These are phyloP conservation scores for Cettia cetti DNA, from an alignment of 2,113 vertebrate species.

Conservation along the genomic window DNA sequence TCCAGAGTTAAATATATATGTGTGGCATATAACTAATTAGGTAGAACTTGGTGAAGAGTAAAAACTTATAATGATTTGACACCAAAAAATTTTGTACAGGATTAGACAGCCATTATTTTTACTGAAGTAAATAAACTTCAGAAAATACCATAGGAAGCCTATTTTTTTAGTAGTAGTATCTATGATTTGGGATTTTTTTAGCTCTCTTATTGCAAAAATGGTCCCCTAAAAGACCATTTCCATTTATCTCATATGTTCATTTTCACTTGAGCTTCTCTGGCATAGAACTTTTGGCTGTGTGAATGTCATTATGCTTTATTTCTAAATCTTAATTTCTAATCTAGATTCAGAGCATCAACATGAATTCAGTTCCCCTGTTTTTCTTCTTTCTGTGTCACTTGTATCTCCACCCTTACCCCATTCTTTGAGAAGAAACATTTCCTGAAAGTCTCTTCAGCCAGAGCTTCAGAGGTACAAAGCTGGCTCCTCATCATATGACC, in stretches of 20 bases:
- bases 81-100: not conserved
- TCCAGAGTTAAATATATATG: not conserved
- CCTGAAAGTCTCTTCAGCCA: not conserved
- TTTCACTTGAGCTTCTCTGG: not conserved
- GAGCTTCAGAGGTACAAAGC: not conserved
- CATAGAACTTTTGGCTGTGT: not conserved
- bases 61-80: not conserved
- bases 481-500: not conserved
- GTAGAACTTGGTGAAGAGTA: not conserved
- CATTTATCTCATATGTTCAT: not conserved
- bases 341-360: not conserved
- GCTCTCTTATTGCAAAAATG: not conserved
- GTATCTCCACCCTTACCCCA: not conserved
- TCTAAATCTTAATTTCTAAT: not conserved
- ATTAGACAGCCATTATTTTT: not conserved
- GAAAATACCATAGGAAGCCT: not conserved
- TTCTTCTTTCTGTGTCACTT: not conserved
- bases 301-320: not conserved
- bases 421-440: not conserved
- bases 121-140: not conserved
- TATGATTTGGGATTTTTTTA: not conserved
- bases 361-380: not conserved
- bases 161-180: not conserved
- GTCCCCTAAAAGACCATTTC: not conserved
- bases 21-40: not conserved